Base-by-base conservation (phyloP, 2,113 vertebrate genomes). In the Perognathus longimembris region DNA sequence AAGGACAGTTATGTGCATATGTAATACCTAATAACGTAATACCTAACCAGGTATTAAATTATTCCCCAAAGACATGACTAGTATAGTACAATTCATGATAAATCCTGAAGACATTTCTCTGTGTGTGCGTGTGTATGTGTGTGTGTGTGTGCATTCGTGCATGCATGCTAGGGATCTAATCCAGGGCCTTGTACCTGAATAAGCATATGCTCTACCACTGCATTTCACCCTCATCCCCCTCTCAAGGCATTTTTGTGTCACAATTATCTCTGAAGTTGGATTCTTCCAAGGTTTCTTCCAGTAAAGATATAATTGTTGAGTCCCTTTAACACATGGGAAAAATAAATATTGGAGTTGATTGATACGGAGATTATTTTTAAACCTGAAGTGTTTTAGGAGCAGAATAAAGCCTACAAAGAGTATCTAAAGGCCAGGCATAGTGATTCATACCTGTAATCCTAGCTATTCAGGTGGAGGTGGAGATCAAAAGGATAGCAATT, bases 201-300 rank as follows among this genome's bases (percentile, higher is more conserved):
- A 42, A 7, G 61, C 36, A 85, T 45, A 20, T 69, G 32, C 34
- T 73, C 5, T 32, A 15, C 34, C 26, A 59, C 50, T 70, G 7
- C 18, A 18, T 42, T 17, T 32, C 50, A 54, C 30, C 42, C 32
- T 30, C 61, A 67, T 11, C 8, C 36, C 10, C 24, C 18, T 69
- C 63, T 76, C 45, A 94, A 74, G 69, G 83, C 22, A 90, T 38
- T 61, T 91, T 67, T 82, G 12, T 92, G 34, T 6, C 18, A 74
- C 12, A 73, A 26, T 74, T 88, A 18, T 85, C 75, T 82, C 64
- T 54, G 40, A 90, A 91, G 57, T 78, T 74, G 38, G 6, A 26
- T 89, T 95, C 88, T 77, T 26, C 64, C 42, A 54, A 87, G 9
- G 2, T 89, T 67, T 3, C 17, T 18, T 84, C 54, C 26, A 34